Evolutionary conservation across 64 coral and sea anemone genomes (phyloP).

Genomic region (Acropora tenuis): DNA sequence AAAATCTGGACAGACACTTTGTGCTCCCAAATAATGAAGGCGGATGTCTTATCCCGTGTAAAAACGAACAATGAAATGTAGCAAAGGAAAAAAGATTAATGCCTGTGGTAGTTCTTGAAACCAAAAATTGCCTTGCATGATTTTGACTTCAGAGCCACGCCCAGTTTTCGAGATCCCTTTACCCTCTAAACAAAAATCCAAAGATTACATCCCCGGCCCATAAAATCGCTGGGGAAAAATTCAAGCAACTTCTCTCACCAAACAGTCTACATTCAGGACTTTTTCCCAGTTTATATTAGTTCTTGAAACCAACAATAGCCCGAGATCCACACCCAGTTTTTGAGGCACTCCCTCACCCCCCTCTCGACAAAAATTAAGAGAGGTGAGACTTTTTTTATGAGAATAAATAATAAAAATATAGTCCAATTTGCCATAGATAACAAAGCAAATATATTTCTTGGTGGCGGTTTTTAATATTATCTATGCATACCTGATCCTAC

Average conservation of each 20-base stretch:
- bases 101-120: background rate
- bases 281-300: no score
- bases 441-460: background rate
- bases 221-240: background rate
- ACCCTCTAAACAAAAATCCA: background rate
- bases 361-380: no score
- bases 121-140: background rate
- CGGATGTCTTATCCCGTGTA: conserved; percentile 3
- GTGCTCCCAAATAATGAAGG: background rate
- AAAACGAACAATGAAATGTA: background rate
- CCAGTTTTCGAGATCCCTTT: background rate
- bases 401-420: background rate
- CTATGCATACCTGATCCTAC: conserved; percentile 61
- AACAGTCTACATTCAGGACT: no score
- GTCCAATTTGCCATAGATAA: background rate
- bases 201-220: background rate
- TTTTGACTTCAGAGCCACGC: background rate
- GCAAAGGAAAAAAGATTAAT: background rate
- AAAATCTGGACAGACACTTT: conserved; percentile 3
- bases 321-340: no score
- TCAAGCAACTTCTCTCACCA: background rate
- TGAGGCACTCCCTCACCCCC: no score
- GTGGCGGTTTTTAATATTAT: background rate
- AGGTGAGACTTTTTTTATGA: no score
- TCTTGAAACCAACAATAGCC: no score